Evolutionary conservation across 2,888 invertebrate species (phyloP).

Genomic region (Malthinus flaveolus): DNA sequence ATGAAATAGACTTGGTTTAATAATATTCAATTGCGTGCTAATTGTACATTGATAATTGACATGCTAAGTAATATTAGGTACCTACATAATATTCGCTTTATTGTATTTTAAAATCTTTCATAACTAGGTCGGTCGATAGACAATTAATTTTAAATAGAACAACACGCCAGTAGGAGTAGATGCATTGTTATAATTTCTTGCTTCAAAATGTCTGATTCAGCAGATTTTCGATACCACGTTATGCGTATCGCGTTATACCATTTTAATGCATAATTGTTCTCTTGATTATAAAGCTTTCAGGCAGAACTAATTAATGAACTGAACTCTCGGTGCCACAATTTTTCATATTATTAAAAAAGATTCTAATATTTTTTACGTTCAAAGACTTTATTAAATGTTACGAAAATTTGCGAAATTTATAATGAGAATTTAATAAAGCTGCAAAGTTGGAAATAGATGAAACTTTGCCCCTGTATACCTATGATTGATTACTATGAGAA

Average conservation of each 20-base stretch:
- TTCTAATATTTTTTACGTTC: too few species aligned
- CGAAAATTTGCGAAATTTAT: too few species aligned
- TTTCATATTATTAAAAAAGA: too few species aligned
- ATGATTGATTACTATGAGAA: too few species aligned
- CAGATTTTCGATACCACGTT: conserved; percentile 13
- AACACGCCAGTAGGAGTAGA: conserved; percentile 15
- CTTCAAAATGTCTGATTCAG: conserved; percentile 17
- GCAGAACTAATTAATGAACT: conserved; percentile 11
- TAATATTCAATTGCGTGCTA: background rate
- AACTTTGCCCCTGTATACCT: too few species aligned
- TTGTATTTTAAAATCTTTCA: conserved; percentile 14
- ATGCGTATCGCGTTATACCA: conserved; percentile 3
- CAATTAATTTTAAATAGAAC: conserved; percentile 21
- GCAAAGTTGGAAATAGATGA: too few species aligned
- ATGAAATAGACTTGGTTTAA: background rate
- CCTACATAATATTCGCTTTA: background rate
- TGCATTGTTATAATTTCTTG: conserved; percentile 19
- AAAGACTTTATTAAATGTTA: too few species aligned
- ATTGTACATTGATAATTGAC: background rate
- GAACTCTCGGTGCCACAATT: background rate
- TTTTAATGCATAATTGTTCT: conserved; percentile 9
- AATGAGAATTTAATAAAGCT: too few species aligned
- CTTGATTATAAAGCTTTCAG: conserved; percentile 6
- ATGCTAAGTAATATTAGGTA: conserved; percentile 1
- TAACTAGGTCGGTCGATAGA: conserved; percentile 23